A percentile compares a stretch with the other conserved stretches of the same genome.
These are phyloP conservation scores for Psix sp. DNA, from an alignment of 1,140 invertebrate genomes.

Conservation along the genomic window DNA sequence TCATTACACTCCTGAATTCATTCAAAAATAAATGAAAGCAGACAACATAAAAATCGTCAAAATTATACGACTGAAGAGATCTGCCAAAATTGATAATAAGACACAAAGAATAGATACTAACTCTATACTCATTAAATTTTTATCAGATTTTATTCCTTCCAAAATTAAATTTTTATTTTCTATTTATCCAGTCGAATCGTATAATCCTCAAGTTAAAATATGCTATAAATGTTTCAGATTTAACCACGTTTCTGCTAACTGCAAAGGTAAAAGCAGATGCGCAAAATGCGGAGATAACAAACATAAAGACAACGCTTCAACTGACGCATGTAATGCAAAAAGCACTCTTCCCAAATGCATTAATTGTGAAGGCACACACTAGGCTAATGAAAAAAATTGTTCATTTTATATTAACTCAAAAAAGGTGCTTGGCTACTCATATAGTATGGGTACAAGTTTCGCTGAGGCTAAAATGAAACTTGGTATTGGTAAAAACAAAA, in stretches of 20 bases:
- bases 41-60: neutral
- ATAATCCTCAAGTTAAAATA: neutral
- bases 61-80: neutral
- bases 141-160: neutral
- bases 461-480: neutral
- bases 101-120: neutral
- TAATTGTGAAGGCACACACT: neutral
- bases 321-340: neutral
- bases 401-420: too few relatives aligned
- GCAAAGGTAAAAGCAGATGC: neutral
- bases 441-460: too few relatives aligned
- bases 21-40: neutral
- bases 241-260: neutral
- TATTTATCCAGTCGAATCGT: neutral
- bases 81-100: neutral
- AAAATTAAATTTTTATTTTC: conserved; percentile 1
- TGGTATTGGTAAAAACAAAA: too few relatives aligned
- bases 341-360: neutral
- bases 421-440: too few relatives aligned
- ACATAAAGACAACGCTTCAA: neutral
- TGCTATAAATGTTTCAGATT: neutral
- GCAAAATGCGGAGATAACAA: neutral
- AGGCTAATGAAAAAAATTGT: neutral
- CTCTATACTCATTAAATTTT: neutral
- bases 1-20: neutral